Percentiles rank a stretch among this genome's conserved stretches.
Evolutionary conservation across 1,140 invertebrate species (phyloP).

Genomic region (Portunus trituberculatus): DNA sequence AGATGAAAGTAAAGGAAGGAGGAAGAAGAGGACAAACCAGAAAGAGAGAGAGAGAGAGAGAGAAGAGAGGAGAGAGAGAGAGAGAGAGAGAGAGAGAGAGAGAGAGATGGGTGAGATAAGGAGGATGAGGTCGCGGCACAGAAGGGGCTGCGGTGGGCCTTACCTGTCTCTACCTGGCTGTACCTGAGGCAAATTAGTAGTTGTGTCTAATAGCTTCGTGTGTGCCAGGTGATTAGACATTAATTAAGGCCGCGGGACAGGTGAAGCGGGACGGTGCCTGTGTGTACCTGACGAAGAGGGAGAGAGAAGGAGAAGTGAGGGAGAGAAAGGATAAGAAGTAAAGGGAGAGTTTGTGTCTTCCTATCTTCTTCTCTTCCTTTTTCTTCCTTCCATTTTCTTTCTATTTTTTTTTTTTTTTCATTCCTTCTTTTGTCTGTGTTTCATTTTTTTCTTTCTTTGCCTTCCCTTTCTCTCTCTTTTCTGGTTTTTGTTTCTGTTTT

Average conservation of each 20-base stretch:
- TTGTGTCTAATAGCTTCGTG: too few relatives aligned
- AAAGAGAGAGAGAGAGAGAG: neutral
- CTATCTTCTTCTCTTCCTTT: too few relatives aligned
- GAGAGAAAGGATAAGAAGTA: too few relatives aligned
- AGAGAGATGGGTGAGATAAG: neutral
- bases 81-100: constrained; percentile 49
- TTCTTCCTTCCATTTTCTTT: neutral
- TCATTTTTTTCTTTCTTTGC: neutral
- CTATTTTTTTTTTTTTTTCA: neutral
- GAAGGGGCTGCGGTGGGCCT: too few relatives aligned
- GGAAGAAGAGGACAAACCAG: neutral
- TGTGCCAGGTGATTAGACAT: too few relatives aligned
- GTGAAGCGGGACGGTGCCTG: too few relatives aligned
- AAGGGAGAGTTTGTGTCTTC: neutral
- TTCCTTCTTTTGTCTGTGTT: neutral
- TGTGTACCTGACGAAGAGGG: too few relatives aligned
- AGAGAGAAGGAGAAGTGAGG: too few relatives aligned
- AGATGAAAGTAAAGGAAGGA: neutral
- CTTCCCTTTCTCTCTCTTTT: neutral
- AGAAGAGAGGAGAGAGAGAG: constrained; percentile 53
- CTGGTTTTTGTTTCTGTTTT: neutral
- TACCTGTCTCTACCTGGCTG: too few relatives aligned
- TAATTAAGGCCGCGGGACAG: too few relatives aligned
- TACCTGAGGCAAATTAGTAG: too few relatives aligned
- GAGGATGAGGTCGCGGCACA: too few relatives aligned